Conservation (phyloP, 2,113 vertebrate genomes). For the Plecotus auritus region DNA sequence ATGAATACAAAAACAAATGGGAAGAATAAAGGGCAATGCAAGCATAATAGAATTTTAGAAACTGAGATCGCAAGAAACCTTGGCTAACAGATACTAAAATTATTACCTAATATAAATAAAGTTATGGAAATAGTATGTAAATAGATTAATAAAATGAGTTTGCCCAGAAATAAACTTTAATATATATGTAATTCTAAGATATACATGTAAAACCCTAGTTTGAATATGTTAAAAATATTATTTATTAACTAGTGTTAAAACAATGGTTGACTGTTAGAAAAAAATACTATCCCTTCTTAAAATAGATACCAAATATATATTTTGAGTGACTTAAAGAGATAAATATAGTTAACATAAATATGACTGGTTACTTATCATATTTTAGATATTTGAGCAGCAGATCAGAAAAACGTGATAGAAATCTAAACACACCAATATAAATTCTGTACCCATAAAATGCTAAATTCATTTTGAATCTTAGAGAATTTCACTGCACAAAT, state of each 20-base stretch:
- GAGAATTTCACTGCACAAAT: not conserved
- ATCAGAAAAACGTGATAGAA: not conserved
- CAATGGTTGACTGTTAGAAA: not conserved
- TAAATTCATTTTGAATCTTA: not conserved
- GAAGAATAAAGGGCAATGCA: slow-evolving; percentile 9
- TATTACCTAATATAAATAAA: slow-evolving; percentile 21
- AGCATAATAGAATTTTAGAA: not conserved
- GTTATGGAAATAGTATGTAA: not conserved
- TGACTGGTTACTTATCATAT: not conserved
- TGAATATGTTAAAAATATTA: not conserved
- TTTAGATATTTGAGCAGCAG: slow-evolving; percentile 12
- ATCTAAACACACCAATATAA: not conserved
- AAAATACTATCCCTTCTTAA: not conserved
- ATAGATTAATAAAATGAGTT: not conserved
- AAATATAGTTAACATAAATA: not conserved
- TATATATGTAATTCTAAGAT: not conserved
- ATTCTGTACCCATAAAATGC: not conserved
- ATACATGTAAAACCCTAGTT: not conserved
- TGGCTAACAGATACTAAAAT: not conserved
- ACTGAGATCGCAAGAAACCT: not conserved
- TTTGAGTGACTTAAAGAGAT: not conserved
- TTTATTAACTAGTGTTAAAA: slow-evolving; percentile 9
- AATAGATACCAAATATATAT: not conserved
- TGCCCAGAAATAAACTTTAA: not conserved
- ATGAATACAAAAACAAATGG: not conserved